phyloP scores from a whole-genome alignment of 2,113 vertebrate species.

The Passer montanus region DNA sequence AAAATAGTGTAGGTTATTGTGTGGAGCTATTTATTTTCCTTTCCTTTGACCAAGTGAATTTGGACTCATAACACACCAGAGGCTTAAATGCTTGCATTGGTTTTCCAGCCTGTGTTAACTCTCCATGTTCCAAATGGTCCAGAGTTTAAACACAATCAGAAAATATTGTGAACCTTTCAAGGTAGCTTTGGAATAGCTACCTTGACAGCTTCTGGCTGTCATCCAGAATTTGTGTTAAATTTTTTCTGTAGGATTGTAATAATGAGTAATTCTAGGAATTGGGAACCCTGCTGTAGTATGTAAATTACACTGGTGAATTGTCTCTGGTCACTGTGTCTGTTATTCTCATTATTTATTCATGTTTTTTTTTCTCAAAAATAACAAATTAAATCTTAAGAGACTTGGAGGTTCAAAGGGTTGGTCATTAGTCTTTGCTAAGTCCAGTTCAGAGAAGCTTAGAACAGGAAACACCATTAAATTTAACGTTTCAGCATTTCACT shows the following conservation, averaged over 20 bases:
- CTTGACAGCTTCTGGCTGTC: neutral
- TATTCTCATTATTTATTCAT: conserved; percentile 56
- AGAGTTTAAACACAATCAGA: conserved; percentile 1
- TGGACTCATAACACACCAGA: neutral
- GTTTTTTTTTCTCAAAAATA: neutral
- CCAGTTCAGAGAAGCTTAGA: conserved; percentile 29
- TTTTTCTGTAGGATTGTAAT: neutral
- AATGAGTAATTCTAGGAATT: conserved; percentile 35
- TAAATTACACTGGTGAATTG: conserved; percentile 22
- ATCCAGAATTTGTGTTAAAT: neutral
- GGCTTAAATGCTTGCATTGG: neutral
- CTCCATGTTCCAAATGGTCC: neutral
- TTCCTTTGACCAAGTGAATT: neutral
- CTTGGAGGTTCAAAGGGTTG: conserved; percentile 4
- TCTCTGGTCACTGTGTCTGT: neutral
- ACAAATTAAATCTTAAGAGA: conserved; percentile 25
- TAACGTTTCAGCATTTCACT: neutral
- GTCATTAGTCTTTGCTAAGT: conserved; percentile 24
- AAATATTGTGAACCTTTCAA: neutral
- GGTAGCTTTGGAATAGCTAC: neutral
- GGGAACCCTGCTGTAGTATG: neutral
- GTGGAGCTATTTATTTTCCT: neutral
- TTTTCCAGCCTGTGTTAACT: neutral
- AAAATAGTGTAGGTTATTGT: neutral
- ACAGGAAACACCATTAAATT: neutral